Percentiles rank a stretch among this genome's conserved stretches.
phyloP scores from a whole-genome alignment of 2,888 invertebrate species.

The Luffia ferchaultella region DNA sequence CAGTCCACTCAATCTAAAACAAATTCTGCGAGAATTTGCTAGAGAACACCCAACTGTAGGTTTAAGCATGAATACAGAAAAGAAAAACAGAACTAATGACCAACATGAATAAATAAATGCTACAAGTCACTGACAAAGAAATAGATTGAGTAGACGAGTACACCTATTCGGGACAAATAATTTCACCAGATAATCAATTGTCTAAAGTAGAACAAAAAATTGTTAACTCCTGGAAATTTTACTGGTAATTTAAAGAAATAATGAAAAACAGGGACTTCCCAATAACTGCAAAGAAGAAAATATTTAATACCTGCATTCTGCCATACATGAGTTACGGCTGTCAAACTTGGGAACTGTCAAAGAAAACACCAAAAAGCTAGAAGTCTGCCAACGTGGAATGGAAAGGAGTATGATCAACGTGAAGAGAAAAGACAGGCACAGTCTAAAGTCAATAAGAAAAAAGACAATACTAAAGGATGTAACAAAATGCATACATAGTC shows the following conservation, averaged over 20 bases:
- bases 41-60: background rate
- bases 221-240: background rate
- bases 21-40: background rate
- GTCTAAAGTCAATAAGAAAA: background rate
- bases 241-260: background rate
- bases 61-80: background rate
- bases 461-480: background rate
- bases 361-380: background rate
- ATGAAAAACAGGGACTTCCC: background rate
- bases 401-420: background rate
- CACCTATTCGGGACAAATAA: background rate
- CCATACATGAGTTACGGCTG: background rate
- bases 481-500: background rate
- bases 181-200: background rate
- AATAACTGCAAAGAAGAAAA: background rate
- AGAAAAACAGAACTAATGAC: background rate
- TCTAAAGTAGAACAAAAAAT: background rate
- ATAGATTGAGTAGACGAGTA: background rate
- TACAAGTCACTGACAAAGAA: background rate
- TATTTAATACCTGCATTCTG: background rate
- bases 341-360: background rate
- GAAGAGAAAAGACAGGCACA: background rate
- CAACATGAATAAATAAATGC: background rate
- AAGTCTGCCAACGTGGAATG: background rate
- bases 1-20: background rate